A percentile compares a stretch with the other conserved stretches of the same genome.
These are phyloP conservation scores for Apoda limacodes DNA, from an alignment of 2,888 invertebrate genomes.

Conservation along the genomic window DNA sequence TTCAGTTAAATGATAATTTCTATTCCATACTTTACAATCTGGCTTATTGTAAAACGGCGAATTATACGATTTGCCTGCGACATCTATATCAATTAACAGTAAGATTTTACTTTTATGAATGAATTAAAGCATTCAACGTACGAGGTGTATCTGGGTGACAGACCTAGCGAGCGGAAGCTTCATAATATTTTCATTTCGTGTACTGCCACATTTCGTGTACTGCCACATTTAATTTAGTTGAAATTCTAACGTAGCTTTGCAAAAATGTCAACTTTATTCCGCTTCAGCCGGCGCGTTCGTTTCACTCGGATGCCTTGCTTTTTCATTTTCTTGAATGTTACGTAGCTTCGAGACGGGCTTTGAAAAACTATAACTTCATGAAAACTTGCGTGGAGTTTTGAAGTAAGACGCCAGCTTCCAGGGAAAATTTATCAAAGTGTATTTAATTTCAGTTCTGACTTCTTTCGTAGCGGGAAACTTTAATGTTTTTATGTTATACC, in stretches of 20 bases:
- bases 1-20: too few species aligned
- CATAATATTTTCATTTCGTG: slow-evolving; percentile 65
- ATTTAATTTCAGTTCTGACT: slow-evolving; percentile 67
- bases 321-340: slow-evolving; percentile 65
- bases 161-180: slow-evolving; percentile 24
- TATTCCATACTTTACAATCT: too few species aligned
- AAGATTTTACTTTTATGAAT: too few species aligned
- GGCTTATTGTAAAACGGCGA: too few species aligned
- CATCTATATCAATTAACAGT: too few species aligned
- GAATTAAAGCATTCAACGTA: slow-evolving; percentile 12
- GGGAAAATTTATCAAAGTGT: slow-evolving; percentile 64
- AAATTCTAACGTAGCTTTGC: slow-evolving; percentile 68
- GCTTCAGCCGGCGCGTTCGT: slow-evolving; percentile 58
- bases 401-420: slow-evolving; percentile 61
- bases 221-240: slow-evolving; percentile 70
- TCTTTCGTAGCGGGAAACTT: too few species aligned
- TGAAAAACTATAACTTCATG: slow-evolving; percentile 67
- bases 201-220: slow-evolving; percentile 42
- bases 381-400: slow-evolving; percentile 58
- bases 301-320: slow-evolving; percentile 59
- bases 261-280: slow-evolving; percentile 71
- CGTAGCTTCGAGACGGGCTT: slow-evolving; percentile 61
- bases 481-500: too few species aligned
- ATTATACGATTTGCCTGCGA: too few species aligned
- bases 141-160: slow-evolving; percentile 11